Evolutionary conservation across 2,888 invertebrate species (phyloP).

Genomic region (Ctenicera cuprea): DNA sequence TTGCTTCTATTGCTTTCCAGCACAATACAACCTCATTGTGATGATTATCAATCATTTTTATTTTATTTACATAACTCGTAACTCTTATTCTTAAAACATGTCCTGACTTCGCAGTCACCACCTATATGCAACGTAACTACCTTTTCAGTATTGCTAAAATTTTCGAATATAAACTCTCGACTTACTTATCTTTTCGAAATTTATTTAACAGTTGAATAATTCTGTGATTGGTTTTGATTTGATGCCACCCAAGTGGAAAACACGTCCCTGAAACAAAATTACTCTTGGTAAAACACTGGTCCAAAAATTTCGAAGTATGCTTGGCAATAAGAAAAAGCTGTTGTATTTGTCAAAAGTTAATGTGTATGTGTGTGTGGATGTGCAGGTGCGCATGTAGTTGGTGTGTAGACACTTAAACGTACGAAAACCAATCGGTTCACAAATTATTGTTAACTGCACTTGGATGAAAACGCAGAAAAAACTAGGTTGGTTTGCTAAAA

Average conservation of each 20-base stretch:
- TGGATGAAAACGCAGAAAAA: too few relatives aligned
- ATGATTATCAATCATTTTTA: conserved; percentile 64
- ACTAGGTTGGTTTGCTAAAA: too few relatives aligned
- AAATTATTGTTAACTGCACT: too few relatives aligned
- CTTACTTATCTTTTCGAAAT: conserved; percentile 58
- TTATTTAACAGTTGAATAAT: conserved; percentile 88
- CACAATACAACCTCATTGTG: conserved; percentile 69
- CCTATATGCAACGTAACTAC: conserved; percentile 54
- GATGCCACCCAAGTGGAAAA: conserved; percentile 93
- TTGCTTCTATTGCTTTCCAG: conserved; percentile 67
- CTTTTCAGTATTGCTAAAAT: conserved; percentile 63
- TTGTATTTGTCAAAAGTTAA: too few relatives aligned
- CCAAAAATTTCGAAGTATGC: not conserved
- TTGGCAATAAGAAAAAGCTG: too few relatives aligned
- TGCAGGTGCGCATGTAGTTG: too few relatives aligned
- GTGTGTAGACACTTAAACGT: too few relatives aligned
- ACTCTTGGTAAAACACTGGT: not conserved
- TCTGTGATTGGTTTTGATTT: conserved; percentile 87
- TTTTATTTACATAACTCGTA: conserved; percentile 67
- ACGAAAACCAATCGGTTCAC: too few relatives aligned
- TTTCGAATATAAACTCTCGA: conserved; percentile 61
- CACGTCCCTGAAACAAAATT: conserved; percentile 83
- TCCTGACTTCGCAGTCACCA: conserved; percentile 55
- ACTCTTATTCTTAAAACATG: conserved; percentile 54
- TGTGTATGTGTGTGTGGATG: too few relatives aligned